A percentile compares a stretch with the other conserved stretches of the same genome.
These are phyloP conservation scores for Camponotus vicinus DNA, from an alignment of 1,140 invertebrate species.

Conservation along the genomic window DNA sequence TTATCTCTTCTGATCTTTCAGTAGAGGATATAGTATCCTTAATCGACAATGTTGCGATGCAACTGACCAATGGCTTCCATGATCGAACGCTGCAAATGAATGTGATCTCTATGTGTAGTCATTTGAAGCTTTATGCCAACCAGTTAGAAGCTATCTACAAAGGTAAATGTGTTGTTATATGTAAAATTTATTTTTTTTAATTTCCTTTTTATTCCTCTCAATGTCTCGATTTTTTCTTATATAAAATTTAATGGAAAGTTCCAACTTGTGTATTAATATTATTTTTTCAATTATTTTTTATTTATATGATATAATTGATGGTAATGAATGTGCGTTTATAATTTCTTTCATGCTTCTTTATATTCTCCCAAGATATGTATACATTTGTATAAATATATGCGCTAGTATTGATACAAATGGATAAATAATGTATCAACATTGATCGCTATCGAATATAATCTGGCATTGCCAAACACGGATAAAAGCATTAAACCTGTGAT, in stretches of 20 bases:
- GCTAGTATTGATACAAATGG: no score
- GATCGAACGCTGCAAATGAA: constrained; percentile 88
- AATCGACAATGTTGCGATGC: constrained; percentile 90
- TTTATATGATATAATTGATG: no score
- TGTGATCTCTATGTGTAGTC: constrained; percentile 89
- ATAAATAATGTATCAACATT: no score
- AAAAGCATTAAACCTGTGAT: no score
- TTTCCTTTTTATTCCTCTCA: background rate
- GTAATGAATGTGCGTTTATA: no score
- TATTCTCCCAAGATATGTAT: no score
- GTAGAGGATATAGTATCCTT: constrained; percentile 91
- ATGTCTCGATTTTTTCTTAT: background rate
- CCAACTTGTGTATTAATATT: background rate
- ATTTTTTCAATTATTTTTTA: background rate
- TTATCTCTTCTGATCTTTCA: constrained; percentile 77
- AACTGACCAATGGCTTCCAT: constrained; percentile 89
- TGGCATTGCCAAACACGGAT: no score
- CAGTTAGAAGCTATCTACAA: constrained; percentile 92
- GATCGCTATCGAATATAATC: no score
- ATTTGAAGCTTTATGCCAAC: constrained; percentile 91
- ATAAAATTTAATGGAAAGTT: background rate
- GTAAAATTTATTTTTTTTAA: constrained; percentile 72
- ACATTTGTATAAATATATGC: no score
- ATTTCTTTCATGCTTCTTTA: no score
- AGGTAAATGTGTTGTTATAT: constrained; percentile 85